phyloP scores from a whole-genome alignment of 2,888 invertebrate genomes.

The Leistus spinibarbis region DNA sequence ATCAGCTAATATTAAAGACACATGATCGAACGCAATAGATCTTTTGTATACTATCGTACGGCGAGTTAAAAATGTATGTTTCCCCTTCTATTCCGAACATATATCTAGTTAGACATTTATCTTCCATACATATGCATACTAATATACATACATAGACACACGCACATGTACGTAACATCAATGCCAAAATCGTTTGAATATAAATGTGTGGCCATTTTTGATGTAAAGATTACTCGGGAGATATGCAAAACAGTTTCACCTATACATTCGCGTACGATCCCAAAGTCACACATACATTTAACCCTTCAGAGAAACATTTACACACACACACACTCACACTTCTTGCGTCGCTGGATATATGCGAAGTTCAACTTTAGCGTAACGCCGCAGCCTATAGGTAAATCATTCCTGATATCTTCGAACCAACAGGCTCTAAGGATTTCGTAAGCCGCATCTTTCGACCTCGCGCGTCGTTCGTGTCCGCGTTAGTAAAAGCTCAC shows the following conservation, averaged over 20 bases:
- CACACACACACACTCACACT: neutral
- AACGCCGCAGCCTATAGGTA: constrained; percentile 1
- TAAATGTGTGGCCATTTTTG: constrained; percentile 11
- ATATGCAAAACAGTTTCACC: constrained; percentile 10
- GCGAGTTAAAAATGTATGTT: no score
- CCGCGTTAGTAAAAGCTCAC: neutral
- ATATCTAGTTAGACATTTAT: no score
- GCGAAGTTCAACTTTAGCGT: neutral
- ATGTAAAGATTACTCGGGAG: constrained; percentile 7
- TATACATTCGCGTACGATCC: neutral
- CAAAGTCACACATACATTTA: neutral
- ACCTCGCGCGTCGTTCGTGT: neutral
- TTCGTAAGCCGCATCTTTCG: neutral
- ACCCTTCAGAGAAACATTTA: neutral
- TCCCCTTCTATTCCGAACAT: no score
- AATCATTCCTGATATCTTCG: constrained; percentile 10
- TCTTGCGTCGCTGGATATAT: neutral
- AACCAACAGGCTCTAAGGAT: neutral
- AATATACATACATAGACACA: neutral
- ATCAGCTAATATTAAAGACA: no score
- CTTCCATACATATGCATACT: no score
- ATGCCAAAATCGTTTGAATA: neutral
- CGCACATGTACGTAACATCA: neutral
- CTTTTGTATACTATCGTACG: no score
- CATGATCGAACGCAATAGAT: no score